A percentile compares a stretch with the other conserved stretches of the same genome.
Evolutionary conservation across 2,888 invertebrate genomes (phyloP).

Genomic region (Pandemis heparana): DNA sequence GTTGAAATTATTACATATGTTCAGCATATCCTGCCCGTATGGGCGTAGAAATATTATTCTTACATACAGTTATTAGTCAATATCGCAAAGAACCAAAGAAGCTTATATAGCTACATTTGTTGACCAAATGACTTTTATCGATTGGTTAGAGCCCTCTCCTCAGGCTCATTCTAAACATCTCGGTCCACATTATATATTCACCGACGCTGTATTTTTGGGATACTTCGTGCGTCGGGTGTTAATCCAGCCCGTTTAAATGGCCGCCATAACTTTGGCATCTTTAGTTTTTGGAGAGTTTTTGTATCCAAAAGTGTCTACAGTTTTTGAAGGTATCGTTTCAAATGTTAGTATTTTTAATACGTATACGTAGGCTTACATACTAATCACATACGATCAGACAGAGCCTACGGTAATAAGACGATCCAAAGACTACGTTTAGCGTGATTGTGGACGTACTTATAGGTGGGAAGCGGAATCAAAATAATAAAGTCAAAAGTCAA

Average conservation of each 20-base stretch:
- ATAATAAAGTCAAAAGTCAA: too few species aligned
- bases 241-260: conserved; percentile 27
- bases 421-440: too few species aligned
- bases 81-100: too few species aligned
- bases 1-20: too few species aligned
- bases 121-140: conserved; percentile 6
- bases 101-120: background rate
- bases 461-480: too few species aligned
- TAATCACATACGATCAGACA: too few species aligned
- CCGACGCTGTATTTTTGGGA: conserved; percentile 27
- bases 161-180: conserved; percentile 20
- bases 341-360: background rate
- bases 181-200: conserved; percentile 38
- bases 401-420: too few species aligned
- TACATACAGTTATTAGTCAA: too few species aligned
- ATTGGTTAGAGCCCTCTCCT: background rate
- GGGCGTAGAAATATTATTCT: too few species aligned
- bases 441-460: too few species aligned
- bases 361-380: too few species aligned
- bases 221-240: conserved; percentile 26
- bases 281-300: conserved; percentile 13
- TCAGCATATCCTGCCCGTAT: too few species aligned
- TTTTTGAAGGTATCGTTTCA: background rate
- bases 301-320: background rate
- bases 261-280: conserved; percentile 11